Evolutionary conservation across 2,113 vertebrate genomes (phyloP), one percentile per base, ranked within the genome.

Genomic region (Mystacornis crossleyi): DNA sequence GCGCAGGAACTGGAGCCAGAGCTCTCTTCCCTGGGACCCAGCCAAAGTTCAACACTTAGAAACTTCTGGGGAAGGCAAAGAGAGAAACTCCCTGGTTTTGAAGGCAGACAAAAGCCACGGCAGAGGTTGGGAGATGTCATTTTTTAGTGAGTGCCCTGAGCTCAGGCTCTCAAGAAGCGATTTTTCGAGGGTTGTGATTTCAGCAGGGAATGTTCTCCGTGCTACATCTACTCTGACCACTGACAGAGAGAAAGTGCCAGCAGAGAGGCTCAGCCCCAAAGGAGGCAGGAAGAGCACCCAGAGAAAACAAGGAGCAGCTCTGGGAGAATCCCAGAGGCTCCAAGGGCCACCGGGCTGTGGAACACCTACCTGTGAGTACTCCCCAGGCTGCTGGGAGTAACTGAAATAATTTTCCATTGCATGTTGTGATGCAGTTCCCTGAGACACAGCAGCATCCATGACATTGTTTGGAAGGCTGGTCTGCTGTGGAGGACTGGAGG

Each of bases 381-480:
- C 98, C 91, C 98, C 98, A 47, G 99, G 99, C 57, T 99, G 98
- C 4, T 98, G 99, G 54, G 98, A 97, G 88, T 99, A 99, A 75
- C 97, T 97, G 12, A 98, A 89, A 42, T 98, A 98, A 85, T 96
- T 98, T 70, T 99, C 99, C 26, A 98, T 51, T 24, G 95, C 93
- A 47, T 99, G 99, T 9, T 98, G 98, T 18, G 98, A 61, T 19
- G 98, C 70, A 16, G 95, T 80, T 92, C 97, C 98, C 98, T 99
- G 99, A 96, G 99, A 97, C 91, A 94, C 87, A 6, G 98, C 70
- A 25, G 94, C 98, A 54, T 99, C 98, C 89, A 98, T 43, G 4
- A 98, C n/a, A 51, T 47, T 93, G 96, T 92, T 93, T 10, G 98
- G 89, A 78, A 98, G 95, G 72, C 98, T 98, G 10, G 96, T 77